Evolutionary conservation across 2,113 vertebrate species (phyloP).

Genomic region (Podilymbus podiceps): DNA sequence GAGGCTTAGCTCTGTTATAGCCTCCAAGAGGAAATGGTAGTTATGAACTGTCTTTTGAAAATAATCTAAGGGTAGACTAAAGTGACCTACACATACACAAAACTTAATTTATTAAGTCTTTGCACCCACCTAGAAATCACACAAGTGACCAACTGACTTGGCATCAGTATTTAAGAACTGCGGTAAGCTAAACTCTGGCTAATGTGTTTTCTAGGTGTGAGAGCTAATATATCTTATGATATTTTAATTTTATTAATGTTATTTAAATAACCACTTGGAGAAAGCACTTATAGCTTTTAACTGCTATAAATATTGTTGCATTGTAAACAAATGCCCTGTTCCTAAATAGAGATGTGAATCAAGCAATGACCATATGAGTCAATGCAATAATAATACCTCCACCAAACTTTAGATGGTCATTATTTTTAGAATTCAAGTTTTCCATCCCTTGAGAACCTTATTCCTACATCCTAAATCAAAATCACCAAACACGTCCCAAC

Average conservation of each 20-base stretch:
- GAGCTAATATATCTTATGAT: not conserved
- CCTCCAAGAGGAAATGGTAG: not conserved
- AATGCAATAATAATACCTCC: constrained; percentile 35
- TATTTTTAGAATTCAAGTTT: constrained; percentile 62
- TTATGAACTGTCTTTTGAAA: not conserved
- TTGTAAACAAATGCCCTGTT: constrained; percentile 20
- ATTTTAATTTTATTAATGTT: not conserved
- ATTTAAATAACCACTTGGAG: constrained; percentile 36
- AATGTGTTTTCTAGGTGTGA: not conserved
- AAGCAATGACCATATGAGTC: not conserved
- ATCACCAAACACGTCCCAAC: constrained; percentile 59
- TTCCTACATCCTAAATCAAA: constrained; percentile 65
- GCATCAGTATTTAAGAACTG: not conserved
- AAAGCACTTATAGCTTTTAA: not conserved
- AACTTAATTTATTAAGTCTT: not conserved
- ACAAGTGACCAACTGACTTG: not conserved
- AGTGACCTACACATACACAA: not conserved
- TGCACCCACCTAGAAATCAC: not conserved
- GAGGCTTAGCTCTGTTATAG: not conserved
- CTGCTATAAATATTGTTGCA: constrained; percentile 6
- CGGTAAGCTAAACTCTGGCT: not conserved
- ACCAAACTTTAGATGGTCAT: constrained; percentile 30
- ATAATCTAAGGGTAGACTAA: not conserved
- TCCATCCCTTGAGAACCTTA: constrained; percentile 41
- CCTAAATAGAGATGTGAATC: constrained; percentile 12